Conservation (phyloP, 2,888 invertebrate species). For the Sphecodes monilicornis region DNA sequence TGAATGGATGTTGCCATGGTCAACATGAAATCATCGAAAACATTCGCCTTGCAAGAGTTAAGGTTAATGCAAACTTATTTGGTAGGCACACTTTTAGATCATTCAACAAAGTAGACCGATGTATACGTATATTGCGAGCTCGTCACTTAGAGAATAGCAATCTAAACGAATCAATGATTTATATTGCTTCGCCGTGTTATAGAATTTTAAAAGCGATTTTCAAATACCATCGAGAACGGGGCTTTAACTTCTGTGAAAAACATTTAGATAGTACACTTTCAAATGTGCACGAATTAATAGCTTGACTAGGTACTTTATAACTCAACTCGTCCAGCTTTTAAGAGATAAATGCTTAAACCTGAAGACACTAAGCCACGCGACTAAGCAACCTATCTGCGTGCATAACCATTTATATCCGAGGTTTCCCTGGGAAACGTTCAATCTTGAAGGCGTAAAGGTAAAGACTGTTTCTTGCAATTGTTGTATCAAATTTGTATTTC, state of each 20-base stretch:
- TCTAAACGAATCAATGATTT: constrained; percentile 1
- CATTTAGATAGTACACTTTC: neutral
- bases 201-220: neutral
- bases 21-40: neutral
- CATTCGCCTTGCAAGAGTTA: neutral
- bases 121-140: neutral
- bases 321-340: constrained; percentile 4
- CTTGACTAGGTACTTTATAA: neutral
- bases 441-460: neutral
- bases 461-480: neutral
- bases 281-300: neutral
- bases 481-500: neutral
- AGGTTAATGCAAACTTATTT: neutral
- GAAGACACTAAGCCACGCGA: neutral
- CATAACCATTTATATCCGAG: neutral
- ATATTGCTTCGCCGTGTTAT: neutral
- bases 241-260: neutral
- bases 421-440: neutral
- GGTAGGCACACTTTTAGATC: neutral
- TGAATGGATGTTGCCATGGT: neutral
- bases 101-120: neutral
- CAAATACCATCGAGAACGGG: neutral
- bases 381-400: neutral
- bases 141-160: neutral
- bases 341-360: neutral